A percentile compares a stretch with the other conserved stretches of the same genome.
Evolutionary conservation across 2,113 vertebrate genomes (phyloP).

Genomic region (Actenoides hombroni): DNA sequence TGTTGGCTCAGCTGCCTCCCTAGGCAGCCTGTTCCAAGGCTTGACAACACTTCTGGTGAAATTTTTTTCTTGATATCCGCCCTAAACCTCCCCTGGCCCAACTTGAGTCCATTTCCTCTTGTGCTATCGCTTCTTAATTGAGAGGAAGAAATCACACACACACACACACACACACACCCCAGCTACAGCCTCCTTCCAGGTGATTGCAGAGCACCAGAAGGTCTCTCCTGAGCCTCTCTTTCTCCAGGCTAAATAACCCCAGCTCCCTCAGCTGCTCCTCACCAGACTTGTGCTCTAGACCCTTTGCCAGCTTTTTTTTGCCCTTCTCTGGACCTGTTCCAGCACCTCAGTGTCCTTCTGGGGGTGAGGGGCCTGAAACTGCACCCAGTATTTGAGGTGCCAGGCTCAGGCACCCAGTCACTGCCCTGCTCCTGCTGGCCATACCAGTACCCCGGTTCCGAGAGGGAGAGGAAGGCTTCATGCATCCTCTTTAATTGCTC

Average conservation of each 20-base stretch:
- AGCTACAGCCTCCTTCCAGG: not conserved
- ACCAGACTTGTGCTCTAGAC: not conserved
- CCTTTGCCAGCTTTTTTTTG: not conserved
- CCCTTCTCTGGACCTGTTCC: not conserved
- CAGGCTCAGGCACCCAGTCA: not conserved
- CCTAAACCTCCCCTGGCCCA: not conserved
- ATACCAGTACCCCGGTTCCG: not conserved
- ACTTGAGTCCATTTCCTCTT: not conserved
- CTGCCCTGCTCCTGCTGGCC: not conserved
- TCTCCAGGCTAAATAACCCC: not conserved
- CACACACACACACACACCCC: too few relatives aligned
- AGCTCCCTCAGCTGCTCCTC: not conserved
- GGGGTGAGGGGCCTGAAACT: not conserved
- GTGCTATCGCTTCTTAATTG: not conserved
- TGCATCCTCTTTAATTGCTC: not conserved
- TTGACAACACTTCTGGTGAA: not conserved
- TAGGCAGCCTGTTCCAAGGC: not conserved
- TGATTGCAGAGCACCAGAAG: not conserved
- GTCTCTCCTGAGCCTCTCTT: not conserved
- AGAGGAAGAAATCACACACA: not conserved
- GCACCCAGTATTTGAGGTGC: not conserved
- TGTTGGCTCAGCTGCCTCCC: too few relatives aligned
- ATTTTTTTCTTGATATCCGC: not conserved
- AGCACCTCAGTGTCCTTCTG: not conserved
- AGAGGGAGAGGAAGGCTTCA: not conserved